Percentiles rank a stretch among this genome's conserved stretches.
Conservation (phyloP, 2,888 invertebrate genomes). For the Calameuta pallipes region DNA sequence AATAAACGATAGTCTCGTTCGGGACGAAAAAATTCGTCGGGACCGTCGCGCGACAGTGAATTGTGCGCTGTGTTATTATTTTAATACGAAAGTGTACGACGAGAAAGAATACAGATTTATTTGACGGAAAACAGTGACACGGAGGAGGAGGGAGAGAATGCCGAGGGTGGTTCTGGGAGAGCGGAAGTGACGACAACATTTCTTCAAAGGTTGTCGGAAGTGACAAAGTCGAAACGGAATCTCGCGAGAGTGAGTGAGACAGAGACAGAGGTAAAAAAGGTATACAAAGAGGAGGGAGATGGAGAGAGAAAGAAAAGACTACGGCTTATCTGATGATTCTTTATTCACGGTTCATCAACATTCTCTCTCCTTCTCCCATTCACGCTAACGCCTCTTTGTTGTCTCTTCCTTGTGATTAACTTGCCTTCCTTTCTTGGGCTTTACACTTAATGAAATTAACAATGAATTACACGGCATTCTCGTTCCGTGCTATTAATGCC, state of each 20-base stretch:
- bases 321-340: neutral
- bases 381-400: slow-evolving; percentile 17
- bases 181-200: neutral
- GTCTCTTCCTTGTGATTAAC: slow-evolving; percentile 10
- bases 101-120: neutral
- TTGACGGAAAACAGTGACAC: neutral
- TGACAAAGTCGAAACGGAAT: neutral
- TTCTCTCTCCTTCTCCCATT: neutral
- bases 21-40: neutral
- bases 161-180: neutral
- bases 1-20: neutral
- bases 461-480: neutral
- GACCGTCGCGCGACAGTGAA: neutral
- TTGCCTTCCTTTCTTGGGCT: neutral
- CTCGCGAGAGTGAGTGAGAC: neutral
- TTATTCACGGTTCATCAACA: neutral
- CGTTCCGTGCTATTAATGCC: neutral
- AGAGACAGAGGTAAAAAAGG: neutral
- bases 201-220: neutral
- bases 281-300: neutral
- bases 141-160: neutral
- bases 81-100: no score
- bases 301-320: neutral
- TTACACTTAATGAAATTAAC: neutral
- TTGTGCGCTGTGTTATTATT: neutral